A percentile compares a stretch with the other conserved stretches of the same genome.
phyloP scores from a whole-genome alignment of 2,797 vertebrate species.

The Sphenopsis melanotis region DNA sequence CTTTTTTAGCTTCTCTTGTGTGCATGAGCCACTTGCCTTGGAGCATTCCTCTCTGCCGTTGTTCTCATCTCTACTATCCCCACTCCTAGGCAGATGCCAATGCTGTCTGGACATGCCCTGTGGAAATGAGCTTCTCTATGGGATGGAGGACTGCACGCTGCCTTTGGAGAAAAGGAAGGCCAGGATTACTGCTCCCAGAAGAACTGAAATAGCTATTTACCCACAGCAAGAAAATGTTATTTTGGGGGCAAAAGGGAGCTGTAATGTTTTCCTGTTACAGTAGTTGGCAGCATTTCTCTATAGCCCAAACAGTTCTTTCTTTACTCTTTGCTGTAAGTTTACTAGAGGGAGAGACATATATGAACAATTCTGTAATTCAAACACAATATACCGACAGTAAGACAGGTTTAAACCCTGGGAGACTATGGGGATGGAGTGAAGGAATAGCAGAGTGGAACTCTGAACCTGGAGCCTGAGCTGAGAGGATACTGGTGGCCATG shows the following conservation, averaged over 20 bases:
- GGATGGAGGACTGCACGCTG: background rate
- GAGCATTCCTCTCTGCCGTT: fast-evolving
- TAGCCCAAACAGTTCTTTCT: conserved; percentile 26
- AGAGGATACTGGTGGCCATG: background rate
- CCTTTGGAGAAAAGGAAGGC: background rate
- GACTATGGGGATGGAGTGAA: fast-evolving
- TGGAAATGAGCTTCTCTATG: background rate
- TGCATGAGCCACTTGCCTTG: background rate
- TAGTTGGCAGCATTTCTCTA: conserved; percentile 71
- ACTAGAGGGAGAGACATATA: background rate
- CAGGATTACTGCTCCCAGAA: background rate
- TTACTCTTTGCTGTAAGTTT: background rate
- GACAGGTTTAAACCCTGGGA: background rate
- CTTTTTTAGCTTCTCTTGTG: background rate
- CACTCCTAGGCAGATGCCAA: fast-evolving
- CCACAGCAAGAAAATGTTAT: background rate
- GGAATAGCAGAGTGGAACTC: background rate
- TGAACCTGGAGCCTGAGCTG: background rate
- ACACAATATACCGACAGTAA: background rate
- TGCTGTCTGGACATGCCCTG: background rate
- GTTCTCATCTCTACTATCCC: background rate
- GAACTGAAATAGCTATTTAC: background rate
- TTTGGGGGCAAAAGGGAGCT: conserved; percentile 42
- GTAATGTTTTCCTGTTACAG: conserved; percentile 65
- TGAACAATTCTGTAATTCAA: background rate